Evolutionary conservation across 2,113 vertebrate genomes (phyloP).

Genomic region (Elgaria multicarinata): DNA sequence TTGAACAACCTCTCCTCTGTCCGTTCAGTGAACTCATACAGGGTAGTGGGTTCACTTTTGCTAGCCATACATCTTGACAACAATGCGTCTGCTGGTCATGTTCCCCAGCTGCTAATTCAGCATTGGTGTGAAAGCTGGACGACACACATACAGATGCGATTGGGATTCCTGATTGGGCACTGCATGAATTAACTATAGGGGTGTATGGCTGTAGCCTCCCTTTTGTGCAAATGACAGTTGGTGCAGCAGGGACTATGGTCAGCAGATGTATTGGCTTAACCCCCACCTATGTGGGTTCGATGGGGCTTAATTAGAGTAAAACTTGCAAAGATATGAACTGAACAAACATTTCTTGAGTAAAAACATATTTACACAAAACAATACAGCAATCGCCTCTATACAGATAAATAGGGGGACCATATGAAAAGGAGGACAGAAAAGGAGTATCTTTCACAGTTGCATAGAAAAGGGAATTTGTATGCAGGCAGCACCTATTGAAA

Average conservation of each 20-base stretch:
- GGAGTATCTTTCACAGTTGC: too few relatives aligned
- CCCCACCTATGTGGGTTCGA: too few relatives aligned
- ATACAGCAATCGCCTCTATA: too few relatives aligned
- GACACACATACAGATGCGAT: neutral
- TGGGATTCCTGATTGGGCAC: neutral
- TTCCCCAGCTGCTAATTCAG: neutral
- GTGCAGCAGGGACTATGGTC: neutral
- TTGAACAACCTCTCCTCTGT: too few relatives aligned
- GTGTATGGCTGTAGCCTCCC: neutral
- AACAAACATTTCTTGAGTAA: too few relatives aligned
- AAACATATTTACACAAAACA: too few relatives aligned
- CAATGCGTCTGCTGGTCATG: neutral
- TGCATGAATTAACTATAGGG: neutral
- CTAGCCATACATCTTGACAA: neutral
- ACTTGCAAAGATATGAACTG: too few relatives aligned
- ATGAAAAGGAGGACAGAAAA: too few relatives aligned
- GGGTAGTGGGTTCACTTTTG: neutral
- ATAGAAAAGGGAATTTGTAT: too few relatives aligned
- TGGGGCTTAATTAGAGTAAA: too few relatives aligned
- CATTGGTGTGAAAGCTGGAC: neutral
- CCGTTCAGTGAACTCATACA: neutral
- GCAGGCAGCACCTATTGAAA: too few relatives aligned
- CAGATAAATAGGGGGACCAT: too few relatives aligned
- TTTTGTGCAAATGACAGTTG: neutral
- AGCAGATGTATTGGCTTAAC: neutral